Evolutionary conservation across 2,113 vertebrate species (phyloP).

Genomic region (Pseudorasbora parva): DNA sequence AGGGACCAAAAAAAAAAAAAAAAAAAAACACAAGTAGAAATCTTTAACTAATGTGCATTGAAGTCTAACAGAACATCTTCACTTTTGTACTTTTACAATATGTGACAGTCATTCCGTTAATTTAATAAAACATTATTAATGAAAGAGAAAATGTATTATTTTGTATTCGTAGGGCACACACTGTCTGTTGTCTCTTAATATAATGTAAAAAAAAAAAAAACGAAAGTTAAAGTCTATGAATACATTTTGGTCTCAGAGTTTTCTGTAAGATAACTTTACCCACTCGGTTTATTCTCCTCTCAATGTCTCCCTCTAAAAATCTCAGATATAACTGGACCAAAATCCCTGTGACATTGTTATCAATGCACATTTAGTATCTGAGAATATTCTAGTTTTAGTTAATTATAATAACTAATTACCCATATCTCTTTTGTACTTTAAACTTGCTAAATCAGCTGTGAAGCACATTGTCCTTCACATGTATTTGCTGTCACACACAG

Average conservation of each 20-base stretch:
- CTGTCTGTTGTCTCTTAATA: neutral
- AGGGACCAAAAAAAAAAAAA: neutral
- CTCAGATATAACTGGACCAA: neutral
- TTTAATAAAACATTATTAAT: neutral
- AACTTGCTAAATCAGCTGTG: conserved; percentile 58
- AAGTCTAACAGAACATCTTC: neutral
- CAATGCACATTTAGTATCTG: neutral
- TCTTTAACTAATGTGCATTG: neutral
- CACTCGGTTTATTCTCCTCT: too few species aligned
- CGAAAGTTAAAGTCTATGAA: neutral
- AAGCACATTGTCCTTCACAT: conserved; percentile 54
- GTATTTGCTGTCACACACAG: conserved; percentile 58
- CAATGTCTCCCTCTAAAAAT: neutral
- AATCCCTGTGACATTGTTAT: neutral
- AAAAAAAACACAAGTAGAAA: neutral
- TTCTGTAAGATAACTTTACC: neutral
- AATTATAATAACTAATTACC: neutral
- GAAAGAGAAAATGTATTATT: neutral
- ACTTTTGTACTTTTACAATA: neutral
- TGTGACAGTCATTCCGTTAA: neutral
- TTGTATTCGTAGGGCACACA: neutral
- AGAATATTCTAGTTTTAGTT: neutral
- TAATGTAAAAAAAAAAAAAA: neutral
- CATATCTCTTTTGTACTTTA: neutral
- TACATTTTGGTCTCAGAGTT: neutral